Evolutionary conservation across 2,797 vertebrate species (phyloP), one percentile per base, ranked within the genome.

Genomic region (Microctenopoma stevenorrisi): DNA sequence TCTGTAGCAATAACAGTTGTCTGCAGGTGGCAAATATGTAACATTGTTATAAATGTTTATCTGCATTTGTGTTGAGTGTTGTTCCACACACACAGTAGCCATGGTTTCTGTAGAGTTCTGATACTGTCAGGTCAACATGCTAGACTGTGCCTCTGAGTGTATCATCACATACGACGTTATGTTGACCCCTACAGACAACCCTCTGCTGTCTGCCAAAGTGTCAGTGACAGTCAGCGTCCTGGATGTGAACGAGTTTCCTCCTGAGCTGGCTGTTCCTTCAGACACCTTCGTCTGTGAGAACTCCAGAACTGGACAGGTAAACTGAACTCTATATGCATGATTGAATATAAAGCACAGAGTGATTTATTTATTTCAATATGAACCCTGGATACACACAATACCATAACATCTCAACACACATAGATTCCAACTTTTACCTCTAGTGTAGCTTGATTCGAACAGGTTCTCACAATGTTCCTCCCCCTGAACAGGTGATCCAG

Each of bases 191-290:
- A 49, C 87, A 98, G 97, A 92, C 78, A 96, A 96, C 49, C 96
- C 95, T 35, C 81, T 92, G 65, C 91, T 98, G 90, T 93, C 87
- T 57, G 94, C 93, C 86, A 96, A 94, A 92, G 95, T 96, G 66
- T 92, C 91, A 8, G 94, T 97, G 88, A 88, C 90, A 28, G 90
- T 98, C 90, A 95, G 95, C 65, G 90, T 98, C 59, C 69, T 97
- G 80, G 96, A 98, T 90, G 96, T 98, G 76, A 98, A 98, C 28
- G 96, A 98, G 88, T 98, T 97, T 87, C 94, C 96, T 65, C 96
- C 96, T 50, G 95, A 98, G 91, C 94, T 98, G 83, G 90, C 92
- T 22, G 87, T 94, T 66, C 94, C 94, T 1, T 94, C 95, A 71
- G 95, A 97, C 74, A 95, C 93, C 22, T 94, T 94, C 40, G 95